These are phyloP conservation scores for Zingel zingel DNA, from an alignment of 2,113 vertebrate species.

Conservation along the genomic window DNA sequence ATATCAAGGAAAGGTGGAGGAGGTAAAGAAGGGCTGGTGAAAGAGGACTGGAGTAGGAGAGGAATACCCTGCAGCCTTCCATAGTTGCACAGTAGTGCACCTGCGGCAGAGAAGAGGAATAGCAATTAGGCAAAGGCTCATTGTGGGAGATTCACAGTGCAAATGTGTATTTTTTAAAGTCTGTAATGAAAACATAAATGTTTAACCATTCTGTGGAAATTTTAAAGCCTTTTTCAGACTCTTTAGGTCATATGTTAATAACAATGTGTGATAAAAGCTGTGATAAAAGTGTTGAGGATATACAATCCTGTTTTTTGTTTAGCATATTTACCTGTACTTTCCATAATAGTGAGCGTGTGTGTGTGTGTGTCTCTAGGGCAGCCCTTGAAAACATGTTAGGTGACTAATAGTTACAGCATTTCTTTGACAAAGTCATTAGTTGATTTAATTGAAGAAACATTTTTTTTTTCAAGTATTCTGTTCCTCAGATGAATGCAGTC, in stretches of 20 bases:
- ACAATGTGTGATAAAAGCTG: slow-evolving; percentile 24
- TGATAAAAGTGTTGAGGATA: not conserved
- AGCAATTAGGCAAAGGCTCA: slow-evolving; percentile 57
- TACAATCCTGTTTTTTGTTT: not conserved
- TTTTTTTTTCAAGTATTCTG: not conserved
- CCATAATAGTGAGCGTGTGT: not conserved
- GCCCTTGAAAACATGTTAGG: not conserved
- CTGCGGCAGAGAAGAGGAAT: slow-evolving; percentile 57
- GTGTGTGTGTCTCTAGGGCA: slow-evolving; percentile 7
- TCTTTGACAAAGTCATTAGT: not conserved
- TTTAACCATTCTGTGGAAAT: slow-evolving; percentile 43
- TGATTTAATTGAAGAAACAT: slow-evolving; percentile 7
- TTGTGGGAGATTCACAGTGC: slow-evolving; percentile 51
- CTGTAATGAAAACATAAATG: slow-evolving; percentile 46
- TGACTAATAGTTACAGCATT: not conserved
- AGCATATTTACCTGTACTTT: not conserved
- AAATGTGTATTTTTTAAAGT: slow-evolving; percentile 65
- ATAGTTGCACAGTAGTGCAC: slow-evolving; percentile 48
- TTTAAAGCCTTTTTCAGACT: slow-evolving; percentile 32
- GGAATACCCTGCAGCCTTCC: slow-evolving; percentile 55
- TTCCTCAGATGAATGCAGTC: slow-evolving; percentile 16
- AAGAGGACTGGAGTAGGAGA: slow-evolving; percentile 50
- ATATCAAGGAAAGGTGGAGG: slow-evolving; percentile 53
- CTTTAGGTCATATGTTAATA: slow-evolving; percentile 27
- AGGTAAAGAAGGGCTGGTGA: slow-evolving; percentile 38